Evolutionary conservation across 2,888 invertebrate species (phyloP), one percentile per base, ranked within the genome.

Genomic region (Cybosia mesomella): DNA sequence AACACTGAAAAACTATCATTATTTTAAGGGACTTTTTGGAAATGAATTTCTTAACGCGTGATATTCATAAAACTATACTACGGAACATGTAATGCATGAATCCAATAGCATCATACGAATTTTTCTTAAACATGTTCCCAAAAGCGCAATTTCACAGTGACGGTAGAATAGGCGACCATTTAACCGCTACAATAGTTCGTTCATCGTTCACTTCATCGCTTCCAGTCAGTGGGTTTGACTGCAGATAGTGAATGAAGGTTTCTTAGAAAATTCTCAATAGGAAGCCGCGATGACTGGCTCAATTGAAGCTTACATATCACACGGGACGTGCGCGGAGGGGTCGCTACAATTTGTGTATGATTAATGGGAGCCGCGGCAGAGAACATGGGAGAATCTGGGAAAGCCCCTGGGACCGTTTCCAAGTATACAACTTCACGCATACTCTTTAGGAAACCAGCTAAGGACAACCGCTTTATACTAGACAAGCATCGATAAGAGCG

Each of bases 201-300:
- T 80, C 84, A 83, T 82, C 82, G 83, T 77, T 85, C 81, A 83
- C 73, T 74, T 78, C 67, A 79, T 83, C 79, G 73, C 77, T 74
- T 75, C 70, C 71, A 79, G 75, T 78, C 83, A 74, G 69, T 80
- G 74, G 70, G 71, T 73, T 67, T 66, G 66, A 63, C 60, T 58
- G 36, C 63, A 76, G 77, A 81, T 82, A 80, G 78, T 73, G 78
- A 85, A 85, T 74, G 78, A 85, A 85, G 34, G 22, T 63, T 63
- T 74, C 72, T 78, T 74, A 75, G 81, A 43, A 62, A 58, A 39
- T 86, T 84, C 83, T 84, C 82, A 86, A 85, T 85, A 85, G 82
- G 82, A 80, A 79, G 72, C 81, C 22, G 74, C 69, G 87, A 89
- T 92, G 92, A 92, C 92, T 90, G 91, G 92, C 91, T 89, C 90